These are phyloP conservation scores for Erythrocercus mccallii DNA, from an alignment of 2,113 vertebrate genomes.

Conservation along the genomic window DNA sequence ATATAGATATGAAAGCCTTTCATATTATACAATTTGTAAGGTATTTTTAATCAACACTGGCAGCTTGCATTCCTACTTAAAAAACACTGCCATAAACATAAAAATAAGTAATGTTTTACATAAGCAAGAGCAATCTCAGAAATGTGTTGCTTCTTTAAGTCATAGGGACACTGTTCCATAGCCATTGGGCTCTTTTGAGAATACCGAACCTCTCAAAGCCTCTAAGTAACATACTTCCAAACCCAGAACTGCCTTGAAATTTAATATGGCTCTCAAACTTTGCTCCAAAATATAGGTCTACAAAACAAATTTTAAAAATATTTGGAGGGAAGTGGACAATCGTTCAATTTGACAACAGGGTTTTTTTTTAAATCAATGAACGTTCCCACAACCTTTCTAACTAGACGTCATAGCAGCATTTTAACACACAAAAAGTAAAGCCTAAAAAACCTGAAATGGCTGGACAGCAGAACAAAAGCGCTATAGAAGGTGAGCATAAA, in stretches of 20 bases:
- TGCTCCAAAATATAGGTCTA: neutral
- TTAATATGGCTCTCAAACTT: neutral
- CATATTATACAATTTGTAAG: neutral
- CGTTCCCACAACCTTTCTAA: neutral
- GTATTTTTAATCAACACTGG: neutral
- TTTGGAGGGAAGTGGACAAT: rapidly evolving
- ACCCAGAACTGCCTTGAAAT: neutral
- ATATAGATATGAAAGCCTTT: neutral
- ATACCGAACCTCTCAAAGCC: rapidly evolving
- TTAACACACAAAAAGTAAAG: neutral
- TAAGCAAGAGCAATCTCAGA: neutral
- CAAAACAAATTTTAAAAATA: neutral
- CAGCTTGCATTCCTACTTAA: neutral
- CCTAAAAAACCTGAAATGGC: neutral
- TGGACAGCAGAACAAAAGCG: neutral
- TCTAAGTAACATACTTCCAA: neutral
- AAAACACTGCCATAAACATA: neutral
- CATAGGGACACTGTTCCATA: neutral
- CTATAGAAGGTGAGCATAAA: neutral
- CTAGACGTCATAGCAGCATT: neutral
- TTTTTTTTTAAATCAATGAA: neutral
- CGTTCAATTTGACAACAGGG: neutral
- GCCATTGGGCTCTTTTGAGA: neutral
- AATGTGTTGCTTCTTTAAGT: neutral
- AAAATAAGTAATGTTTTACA: neutral